Evolutionary conservation across 2,888 invertebrate species (phyloP).

Genomic region (Agrochola lota): DNA sequence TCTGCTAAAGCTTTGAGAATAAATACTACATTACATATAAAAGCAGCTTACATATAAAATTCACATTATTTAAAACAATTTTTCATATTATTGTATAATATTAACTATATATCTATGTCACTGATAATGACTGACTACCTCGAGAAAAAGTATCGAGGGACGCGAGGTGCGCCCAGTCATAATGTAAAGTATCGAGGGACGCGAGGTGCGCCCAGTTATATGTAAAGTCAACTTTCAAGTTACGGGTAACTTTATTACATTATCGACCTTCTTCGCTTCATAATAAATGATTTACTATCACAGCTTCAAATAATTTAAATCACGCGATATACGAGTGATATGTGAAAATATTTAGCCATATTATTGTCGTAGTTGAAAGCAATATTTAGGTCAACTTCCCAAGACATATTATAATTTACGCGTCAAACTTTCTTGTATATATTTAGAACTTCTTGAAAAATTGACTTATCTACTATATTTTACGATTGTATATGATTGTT

Average conservation of each 20-base stretch:
- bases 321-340: slow-evolving; percentile 81
- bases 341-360: slow-evolving; percentile 82
- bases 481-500: slow-evolving; percentile 59
- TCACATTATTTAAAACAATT: slow-evolving; percentile 60
- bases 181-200: slow-evolving; percentile 49
- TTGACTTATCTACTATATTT: slow-evolving; percentile 64
- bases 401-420: slow-evolving; percentile 51
- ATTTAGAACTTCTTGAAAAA: slow-evolving; percentile 60
- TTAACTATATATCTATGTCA: slow-evolving; percentile 55
- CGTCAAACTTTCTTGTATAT: slow-evolving; percentile 53
- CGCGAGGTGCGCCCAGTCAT: slow-evolving; percentile 59
- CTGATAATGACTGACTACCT: slow-evolving; percentile 63
- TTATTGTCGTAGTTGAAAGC: slow-evolving; percentile 55
- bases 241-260: slow-evolving; percentile 74
- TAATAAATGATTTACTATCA: slow-evolving; percentile 81
- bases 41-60: slow-evolving; percentile 76
- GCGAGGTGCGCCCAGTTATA: slow-evolving; percentile 28
- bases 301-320: slow-evolving; percentile 83
- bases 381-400: slow-evolving; percentile 65
- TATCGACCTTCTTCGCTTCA: slow-evolving; percentile 74
- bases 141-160: slow-evolving; percentile 83
- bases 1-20: slow-evolving; percentile 84
- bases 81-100: slow-evolving; percentile 49
- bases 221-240: slow-evolving; percentile 72
- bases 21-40: slow-evolving; percentile 80